Percentiles rank a stretch among this genome's conserved stretches.
Conservation (phyloP, 2,888 invertebrate genomes). For the Dexiosoma caninum region DNA sequence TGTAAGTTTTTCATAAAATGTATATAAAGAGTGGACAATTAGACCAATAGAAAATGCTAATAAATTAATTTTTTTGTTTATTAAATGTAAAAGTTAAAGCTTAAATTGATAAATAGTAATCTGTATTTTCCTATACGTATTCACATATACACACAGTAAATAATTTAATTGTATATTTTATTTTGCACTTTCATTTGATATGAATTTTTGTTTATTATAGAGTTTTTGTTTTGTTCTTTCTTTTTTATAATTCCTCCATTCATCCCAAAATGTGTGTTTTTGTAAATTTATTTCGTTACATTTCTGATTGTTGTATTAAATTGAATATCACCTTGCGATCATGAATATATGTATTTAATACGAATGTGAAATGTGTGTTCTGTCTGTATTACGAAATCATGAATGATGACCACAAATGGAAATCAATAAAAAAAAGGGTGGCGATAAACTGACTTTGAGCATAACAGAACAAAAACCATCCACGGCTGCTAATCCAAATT, state of each 20-base stretch:
- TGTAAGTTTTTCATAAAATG: not conserved
- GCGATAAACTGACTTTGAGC: conserved; percentile 84
- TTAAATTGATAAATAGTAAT: conserved; percentile 39
- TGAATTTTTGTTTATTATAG: conserved; percentile 53
- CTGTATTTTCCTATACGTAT: conserved; percentile 43
- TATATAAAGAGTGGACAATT: conserved; percentile 10
- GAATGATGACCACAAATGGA: conserved; percentile 16
- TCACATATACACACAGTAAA: conserved; percentile 7
- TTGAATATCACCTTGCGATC: conserved; percentile 48
- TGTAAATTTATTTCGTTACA: conserved; percentile 29
- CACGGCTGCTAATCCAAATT: conserved; percentile 67
- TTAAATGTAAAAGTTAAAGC: conserved; percentile 31
- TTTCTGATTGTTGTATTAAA: conserved; percentile 46
- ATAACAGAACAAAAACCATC: conserved; percentile 80
- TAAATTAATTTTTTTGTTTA: conserved; percentile 18
- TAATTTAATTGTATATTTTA: conserved; percentile 43
- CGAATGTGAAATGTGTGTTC: conserved; percentile 66
- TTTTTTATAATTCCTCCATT: conserved; percentile 9
- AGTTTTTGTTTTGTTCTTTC: conserved; percentile 59
- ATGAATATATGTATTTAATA: conserved; percentile 19
- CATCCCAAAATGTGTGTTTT: conserved; percentile 34
- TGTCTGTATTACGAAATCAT: conserved; percentile 43
- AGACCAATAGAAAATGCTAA: conserved; percentile 32
- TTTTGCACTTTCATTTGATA: conserved; percentile 56
- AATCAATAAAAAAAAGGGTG: conserved; percentile 79